Base-by-base conservation (phyloP, 2,797 vertebrate species). In the Vireo griseus region DNA sequence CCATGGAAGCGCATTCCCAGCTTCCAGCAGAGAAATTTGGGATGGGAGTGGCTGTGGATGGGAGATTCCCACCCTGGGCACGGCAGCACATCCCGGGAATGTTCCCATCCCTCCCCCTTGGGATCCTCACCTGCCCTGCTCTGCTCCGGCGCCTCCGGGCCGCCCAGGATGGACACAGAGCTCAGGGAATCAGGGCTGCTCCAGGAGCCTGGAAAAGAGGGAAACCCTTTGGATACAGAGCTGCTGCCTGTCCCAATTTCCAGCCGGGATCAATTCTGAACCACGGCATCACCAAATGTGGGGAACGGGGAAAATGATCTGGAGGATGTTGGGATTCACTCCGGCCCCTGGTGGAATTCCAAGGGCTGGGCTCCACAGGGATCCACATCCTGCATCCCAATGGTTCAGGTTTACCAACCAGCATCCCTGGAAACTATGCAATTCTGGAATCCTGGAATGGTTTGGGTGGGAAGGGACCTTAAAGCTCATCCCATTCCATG, bases 81-180 rank as follows among this genome's bases (percentile, higher is more conserved):
- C 2, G 10, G 29, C 16, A 2, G 12, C 2, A 0, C 5, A 3
- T 28, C 35, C 51, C 16, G 2, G 55, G 48, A 59, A 26, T 35
- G 14, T 17, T 35, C 39, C 48, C 75, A n/a, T 25, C 84, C 62
- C 59, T 6, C 42, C 31, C 11, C 3, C 3, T 37, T 0, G 1
- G 73, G 69, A 83, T 71, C 62, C 95, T 96, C 86, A 95, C 95
- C 95, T 96, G 94, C 92, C 85, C 92, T 55, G 88, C 88, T 86
- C 29, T 25, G 82, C 75, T 89, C 78, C n/a, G 10, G 73, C 2
- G 8, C 92, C 69, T 85, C 76, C 65, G 39, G 92, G 62, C 74
- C 16, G 75, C 65, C 75, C 40, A 72, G 85, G 16, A 42, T 1
- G 55, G 67, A 50, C 2, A 0, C 2, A 8, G 93, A 84, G 74